These are phyloP conservation scores for Thomomys bottae DNA, from an alignment of 2,113 vertebrate genomes.

Conservation along the genomic window DNA sequence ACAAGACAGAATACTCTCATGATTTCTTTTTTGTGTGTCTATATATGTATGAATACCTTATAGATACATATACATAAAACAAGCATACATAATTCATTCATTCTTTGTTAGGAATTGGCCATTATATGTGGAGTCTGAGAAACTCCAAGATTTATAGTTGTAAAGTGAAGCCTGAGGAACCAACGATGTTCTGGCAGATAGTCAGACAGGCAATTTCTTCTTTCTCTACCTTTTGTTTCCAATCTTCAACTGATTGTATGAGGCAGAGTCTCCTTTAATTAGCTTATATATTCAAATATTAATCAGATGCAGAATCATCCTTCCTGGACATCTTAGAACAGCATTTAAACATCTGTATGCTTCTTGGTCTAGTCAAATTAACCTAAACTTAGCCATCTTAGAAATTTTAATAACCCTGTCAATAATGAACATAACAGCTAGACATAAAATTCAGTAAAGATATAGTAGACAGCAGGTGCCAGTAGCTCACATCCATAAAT, in stretches of 20 bases:
- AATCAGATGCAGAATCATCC: neutral
- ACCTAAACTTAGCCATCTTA: neutral
- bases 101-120: neutral
- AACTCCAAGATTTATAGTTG: neutral
- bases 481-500: too few relatives aligned
- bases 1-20: neutral
- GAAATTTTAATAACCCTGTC: neutral
- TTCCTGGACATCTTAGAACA: neutral
- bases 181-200: neutral
- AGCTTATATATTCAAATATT: neutral
- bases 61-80: too few relatives aligned
- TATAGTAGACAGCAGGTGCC: neutral
- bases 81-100: neutral
- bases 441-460: neutral
- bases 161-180: neutral
- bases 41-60: neutral
- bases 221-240: neutral
- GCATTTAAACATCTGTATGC: neutral
- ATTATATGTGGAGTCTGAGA: neutral
- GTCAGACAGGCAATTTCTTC: neutral
- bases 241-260: neutral
- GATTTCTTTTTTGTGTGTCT: rapidly evolving
- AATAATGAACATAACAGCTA: neutral
- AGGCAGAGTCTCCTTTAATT: neutral
- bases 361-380: neutral